These are phyloP conservation scores for Otocyon megalotis DNA, from an alignment of 2,113 vertebrate species.

Conservation along the genomic window DNA sequence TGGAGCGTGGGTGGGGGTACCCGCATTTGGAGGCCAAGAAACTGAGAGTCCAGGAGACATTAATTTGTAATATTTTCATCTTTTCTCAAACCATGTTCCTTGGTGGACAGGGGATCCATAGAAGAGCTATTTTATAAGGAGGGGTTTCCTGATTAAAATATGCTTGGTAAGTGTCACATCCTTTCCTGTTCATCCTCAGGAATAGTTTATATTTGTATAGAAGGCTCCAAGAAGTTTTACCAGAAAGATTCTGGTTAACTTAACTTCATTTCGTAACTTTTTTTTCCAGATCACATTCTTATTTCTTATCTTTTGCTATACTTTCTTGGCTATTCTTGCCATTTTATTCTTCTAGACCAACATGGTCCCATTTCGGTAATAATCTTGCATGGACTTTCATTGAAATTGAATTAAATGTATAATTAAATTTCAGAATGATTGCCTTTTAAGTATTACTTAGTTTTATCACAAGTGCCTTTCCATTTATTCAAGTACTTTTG, in stretches of 20 bases:
- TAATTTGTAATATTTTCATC: background rate
- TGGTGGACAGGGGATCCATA: accelerated
- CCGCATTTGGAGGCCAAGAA: background rate
- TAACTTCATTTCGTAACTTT: background rate
- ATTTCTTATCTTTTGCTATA: conserved; percentile 5
- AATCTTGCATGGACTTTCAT: conserved; percentile 51
- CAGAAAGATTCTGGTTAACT: background rate
- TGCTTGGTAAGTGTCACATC: background rate
- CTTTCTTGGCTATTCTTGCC: background rate
- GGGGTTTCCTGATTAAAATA: background rate
- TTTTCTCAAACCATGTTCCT: background rate
- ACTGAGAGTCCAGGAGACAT: background rate
- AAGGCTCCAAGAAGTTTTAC: background rate
- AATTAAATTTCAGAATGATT: conserved; percentile 72
- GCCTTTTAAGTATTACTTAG: conserved; percentile 63
- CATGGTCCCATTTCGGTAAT: conserved; percentile 15
- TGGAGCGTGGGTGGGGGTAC: background rate
- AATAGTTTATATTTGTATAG: background rate
- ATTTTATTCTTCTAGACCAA: background rate
- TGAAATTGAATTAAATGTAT: conserved; percentile 61
- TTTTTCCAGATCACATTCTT: background rate
- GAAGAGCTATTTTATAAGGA: background rate
- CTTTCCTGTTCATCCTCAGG: background rate
- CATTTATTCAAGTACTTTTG: conserved; percentile 20
- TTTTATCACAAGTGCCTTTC: conserved; percentile 45